Evolutionary conservation across 2,797 vertebrate species (phyloP).

Genomic region (Petrocephalus sullivani): DNA sequence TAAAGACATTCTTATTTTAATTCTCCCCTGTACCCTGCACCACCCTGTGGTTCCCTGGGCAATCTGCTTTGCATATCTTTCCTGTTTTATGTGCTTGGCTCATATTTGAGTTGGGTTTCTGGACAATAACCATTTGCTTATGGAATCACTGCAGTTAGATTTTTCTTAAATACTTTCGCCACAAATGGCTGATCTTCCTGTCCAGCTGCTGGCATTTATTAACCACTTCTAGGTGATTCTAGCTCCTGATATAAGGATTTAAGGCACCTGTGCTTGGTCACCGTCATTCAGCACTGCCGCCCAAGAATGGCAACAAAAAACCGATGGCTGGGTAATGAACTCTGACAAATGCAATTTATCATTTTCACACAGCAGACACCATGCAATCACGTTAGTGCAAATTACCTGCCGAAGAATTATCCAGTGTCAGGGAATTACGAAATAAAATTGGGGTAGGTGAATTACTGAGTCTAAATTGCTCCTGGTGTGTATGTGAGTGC

Average conservation of each 20-base stretch:
- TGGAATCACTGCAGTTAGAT: background rate
- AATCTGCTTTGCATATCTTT: background rate
- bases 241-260: background rate
- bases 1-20: background rate
- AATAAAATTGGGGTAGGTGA: background rate
- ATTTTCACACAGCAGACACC: background rate
- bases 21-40: background rate
- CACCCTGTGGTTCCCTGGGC: background rate
- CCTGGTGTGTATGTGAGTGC: background rate
- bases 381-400: constrained; percentile 5
- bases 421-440: background rate
- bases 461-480: background rate
- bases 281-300: background rate
- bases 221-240: background rate
- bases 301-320: background rate
- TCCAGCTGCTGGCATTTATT: background rate
- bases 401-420: background rate
- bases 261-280: background rate
- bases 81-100: background rate
- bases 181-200: background rate
- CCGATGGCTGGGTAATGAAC: background rate
- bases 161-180: background rate
- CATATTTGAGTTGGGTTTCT: background rate
- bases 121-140: background rate
- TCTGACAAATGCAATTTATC: constrained; percentile 8